Evolutionary conservation across 1,140 invertebrate genomes (phyloP).

Genomic region (Augochlora pura): DNA sequence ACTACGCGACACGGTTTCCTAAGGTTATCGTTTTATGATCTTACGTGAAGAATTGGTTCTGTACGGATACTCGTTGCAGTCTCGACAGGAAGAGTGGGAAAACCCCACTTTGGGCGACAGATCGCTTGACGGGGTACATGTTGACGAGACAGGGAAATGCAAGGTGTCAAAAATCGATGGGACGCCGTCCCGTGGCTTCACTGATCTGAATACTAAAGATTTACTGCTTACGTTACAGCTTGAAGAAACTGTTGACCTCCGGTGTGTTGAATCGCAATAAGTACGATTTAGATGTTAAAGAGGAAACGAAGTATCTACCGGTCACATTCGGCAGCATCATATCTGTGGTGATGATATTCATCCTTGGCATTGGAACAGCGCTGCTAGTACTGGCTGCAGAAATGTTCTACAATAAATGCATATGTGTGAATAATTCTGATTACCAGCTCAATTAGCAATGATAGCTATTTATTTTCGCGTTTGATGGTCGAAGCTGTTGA

Average conservation of each 20-base stretch:
- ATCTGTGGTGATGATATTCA: constrained; percentile 41
- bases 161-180: too few relatives aligned
- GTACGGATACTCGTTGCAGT: too few relatives aligned
- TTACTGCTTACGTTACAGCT: constrained; percentile 25
- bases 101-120: too few relatives aligned
- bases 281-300: background rate
- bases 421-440: background rate
- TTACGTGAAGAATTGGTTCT: too few relatives aligned
- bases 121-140: too few relatives aligned
- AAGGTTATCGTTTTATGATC: too few relatives aligned
- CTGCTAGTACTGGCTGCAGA: constrained; percentile 19
- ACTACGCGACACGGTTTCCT: too few relatives aligned
- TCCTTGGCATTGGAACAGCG: background rate
- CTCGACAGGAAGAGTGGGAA: too few relatives aligned
- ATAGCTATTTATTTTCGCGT: background rate
- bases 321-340: constrained; percentile 19
- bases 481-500: background rate
- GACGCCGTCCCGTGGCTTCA: too few relatives aligned
- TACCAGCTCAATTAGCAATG: background rate
- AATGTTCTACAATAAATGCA: background rate
- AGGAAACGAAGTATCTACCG: background rate
- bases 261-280: constrained; percentile 37
- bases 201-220: background rate
- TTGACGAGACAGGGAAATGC: too few relatives aligned
- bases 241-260: constrained; percentile 51